phyloP scores from a whole-genome alignment of 2,888 invertebrate species.

The Pyrrhosoma nymphula region DNA sequence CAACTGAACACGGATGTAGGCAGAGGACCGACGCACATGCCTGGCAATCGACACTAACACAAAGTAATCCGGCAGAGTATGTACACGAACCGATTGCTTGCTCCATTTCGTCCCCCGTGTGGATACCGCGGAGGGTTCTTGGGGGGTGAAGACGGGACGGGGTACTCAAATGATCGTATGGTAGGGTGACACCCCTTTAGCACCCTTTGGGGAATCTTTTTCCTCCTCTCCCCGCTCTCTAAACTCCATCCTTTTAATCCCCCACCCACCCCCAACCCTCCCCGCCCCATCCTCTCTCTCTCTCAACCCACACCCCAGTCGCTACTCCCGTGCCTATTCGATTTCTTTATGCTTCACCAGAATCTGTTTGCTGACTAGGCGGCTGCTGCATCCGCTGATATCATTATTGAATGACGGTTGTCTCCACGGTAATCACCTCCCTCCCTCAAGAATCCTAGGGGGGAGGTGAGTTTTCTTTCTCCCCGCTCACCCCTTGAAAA shows the following conservation, averaged over 20 bases:
- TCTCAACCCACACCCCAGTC: background rate
- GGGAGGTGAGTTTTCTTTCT: background rate
- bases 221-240: background rate
- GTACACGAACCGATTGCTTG: too few relatives aligned
- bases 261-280: background rate
- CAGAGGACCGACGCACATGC: too few relatives aligned
- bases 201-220: constrained; percentile 7
- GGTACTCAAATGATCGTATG: constrained; percentile 23
- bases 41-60: too few relatives aligned
- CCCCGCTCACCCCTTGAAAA: background rate
- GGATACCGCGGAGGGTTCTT: background rate
- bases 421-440: constrained; percentile 64
- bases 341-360: constrained; percentile 56
- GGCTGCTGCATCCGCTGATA: constrained; percentile 44
- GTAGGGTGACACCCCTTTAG: constrained; percentile 14
- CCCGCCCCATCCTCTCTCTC: background rate
- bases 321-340: background rate
- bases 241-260: background rate
- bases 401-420: constrained; percentile 62
- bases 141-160: background rate
- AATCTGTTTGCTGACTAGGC: constrained; percentile 63
- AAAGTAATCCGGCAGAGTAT: too few relatives aligned
- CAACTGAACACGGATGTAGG: too few relatives aligned
- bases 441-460: background rate
- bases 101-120: too few relatives aligned